A percentile compares a stretch with the other conserved stretches of the same genome.
phyloP scores from a whole-genome alignment of 2,797 vertebrate species.

The Hozukius guyotensis region DNA sequence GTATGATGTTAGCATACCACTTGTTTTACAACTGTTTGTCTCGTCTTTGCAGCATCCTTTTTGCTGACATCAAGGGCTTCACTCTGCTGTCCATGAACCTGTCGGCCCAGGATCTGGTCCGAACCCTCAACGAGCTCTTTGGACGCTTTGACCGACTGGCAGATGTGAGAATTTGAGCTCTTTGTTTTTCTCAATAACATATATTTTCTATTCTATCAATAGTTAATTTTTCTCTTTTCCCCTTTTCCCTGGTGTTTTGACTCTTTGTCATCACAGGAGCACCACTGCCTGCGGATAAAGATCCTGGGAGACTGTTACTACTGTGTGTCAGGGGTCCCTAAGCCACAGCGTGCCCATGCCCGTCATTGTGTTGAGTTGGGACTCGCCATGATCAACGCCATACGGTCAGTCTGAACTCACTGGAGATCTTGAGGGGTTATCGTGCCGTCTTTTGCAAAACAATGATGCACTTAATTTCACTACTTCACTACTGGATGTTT shows the following conservation, averaged over 20 bases:
- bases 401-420: conserved; percentile 84
- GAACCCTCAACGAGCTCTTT: conserved; percentile 84
- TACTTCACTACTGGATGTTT: background rate
- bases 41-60: conserved; percentile 79
- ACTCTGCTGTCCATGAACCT: conserved; percentile 83
- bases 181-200: background rate
- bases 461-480: background rate
- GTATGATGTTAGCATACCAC: background rate
- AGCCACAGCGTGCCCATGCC: conserved; percentile 94
- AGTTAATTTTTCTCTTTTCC: no score
- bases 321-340: conserved; percentile 94
- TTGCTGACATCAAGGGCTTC: conserved; percentile 87
- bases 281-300: conserved; percentile 96
- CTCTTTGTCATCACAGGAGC: conserved; percentile 83
- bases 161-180: conserved; percentile 65
- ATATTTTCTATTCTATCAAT: background rate
- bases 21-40: background rate
- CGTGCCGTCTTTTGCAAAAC: background rate
- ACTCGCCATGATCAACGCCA: conserved; percentile 96
- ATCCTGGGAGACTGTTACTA: conserved; percentile 98
- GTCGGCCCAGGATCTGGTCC: conserved; percentile 82
- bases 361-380: conserved; percentile 97
- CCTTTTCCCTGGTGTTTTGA: background rate
- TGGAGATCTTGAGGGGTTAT: background rate
- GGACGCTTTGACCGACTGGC: conserved; percentile 83